These are phyloP conservation scores for Epinotia brunnichana DNA, from an alignment of 2,888 invertebrate genomes.

Conservation along the genomic window DNA sequence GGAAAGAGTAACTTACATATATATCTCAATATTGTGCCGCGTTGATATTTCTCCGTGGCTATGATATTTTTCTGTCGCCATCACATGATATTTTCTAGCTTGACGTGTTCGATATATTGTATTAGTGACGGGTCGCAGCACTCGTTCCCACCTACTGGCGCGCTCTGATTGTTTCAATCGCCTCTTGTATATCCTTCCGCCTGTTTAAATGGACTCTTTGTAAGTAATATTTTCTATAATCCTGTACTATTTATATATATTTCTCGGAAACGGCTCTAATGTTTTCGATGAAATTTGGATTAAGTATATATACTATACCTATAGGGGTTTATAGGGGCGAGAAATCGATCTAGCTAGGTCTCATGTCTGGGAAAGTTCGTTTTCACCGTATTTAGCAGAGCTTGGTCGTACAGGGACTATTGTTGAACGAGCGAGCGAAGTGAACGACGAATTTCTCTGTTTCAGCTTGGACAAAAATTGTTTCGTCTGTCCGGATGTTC, in stretches of 20 bases:
- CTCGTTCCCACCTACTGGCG: conserved; percentile 54
- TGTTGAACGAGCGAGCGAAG: too few relatives aligned
- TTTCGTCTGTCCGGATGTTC: too few relatives aligned
- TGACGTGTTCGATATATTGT: conserved; percentile 68
- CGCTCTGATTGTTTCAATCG: conserved; percentile 55
- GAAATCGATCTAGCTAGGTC: too few relatives aligned
- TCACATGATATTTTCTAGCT: conserved; percentile 50
- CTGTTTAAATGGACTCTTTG: conserved; percentile 41
- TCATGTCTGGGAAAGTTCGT: too few relatives aligned
- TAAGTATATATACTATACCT: too few relatives aligned
- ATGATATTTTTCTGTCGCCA: conserved; percentile 46
- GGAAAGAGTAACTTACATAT: not conserved
- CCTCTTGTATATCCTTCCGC: conserved; percentile 44
- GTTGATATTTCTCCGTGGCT: conserved; percentile 48
- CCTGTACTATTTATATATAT: too few relatives aligned
- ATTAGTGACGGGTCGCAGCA: conserved; percentile 68
- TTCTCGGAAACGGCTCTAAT: too few relatives aligned
- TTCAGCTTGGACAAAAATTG: not conserved
- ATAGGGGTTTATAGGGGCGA: too few relatives aligned
- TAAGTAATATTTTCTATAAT: conserved; percentile 1
- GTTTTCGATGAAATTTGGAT: too few relatives aligned
- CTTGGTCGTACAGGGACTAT: too few relatives aligned
- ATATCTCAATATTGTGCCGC: conserved; percentile 32
- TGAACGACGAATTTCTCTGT: not conserved
- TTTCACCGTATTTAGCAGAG: too few relatives aligned